These are phyloP conservation scores for Gallinago stenura DNA, from an alignment of 2,797 vertebrate species.

Conservation along the genomic window DNA sequence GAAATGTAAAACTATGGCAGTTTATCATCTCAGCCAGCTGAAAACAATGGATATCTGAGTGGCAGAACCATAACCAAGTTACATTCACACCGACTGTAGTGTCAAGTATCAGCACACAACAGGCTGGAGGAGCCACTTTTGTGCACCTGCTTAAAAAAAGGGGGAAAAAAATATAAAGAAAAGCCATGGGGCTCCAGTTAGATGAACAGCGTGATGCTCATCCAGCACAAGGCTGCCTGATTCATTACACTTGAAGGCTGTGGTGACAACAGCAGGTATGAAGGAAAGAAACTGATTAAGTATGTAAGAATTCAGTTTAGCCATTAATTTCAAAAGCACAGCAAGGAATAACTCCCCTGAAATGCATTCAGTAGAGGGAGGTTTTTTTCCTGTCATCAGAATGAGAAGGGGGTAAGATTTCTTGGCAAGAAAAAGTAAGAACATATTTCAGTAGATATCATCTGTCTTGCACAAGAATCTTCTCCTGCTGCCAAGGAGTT, in stretches of 20 bases:
- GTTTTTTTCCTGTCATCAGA: constrained; percentile 43
- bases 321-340: constrained; percentile 63
- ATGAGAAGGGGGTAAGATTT: constrained; percentile 65
- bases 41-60: constrained; percentile 1
- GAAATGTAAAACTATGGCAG: constrained; percentile 35
- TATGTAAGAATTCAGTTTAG: constrained; percentile 7
- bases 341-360: constrained; percentile 42
- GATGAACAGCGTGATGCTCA: not conserved
- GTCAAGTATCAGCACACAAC: not conserved
- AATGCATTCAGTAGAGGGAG: constrained; percentile 32
- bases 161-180: not conserved
- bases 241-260: constrained; percentile 18
- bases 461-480: constrained; percentile 74
- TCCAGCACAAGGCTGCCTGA: not conserved
- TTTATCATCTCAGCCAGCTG: constrained; percentile 25
- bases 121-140: not conserved
- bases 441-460: constrained; percentile 71
- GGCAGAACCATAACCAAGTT: not conserved
- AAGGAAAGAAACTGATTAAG: constrained; percentile 40
- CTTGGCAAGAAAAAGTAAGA: constrained; percentile 65
- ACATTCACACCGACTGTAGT: not conserved
- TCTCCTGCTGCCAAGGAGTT: constrained; percentile 64
- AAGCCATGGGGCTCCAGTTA: constrained; percentile 17
- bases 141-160: constrained; percentile 18
- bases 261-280: constrained; percentile 50